Conservation (phyloP, 1,140 invertebrate genomes). For the Thaumetopoea pityocampa region DNA sequence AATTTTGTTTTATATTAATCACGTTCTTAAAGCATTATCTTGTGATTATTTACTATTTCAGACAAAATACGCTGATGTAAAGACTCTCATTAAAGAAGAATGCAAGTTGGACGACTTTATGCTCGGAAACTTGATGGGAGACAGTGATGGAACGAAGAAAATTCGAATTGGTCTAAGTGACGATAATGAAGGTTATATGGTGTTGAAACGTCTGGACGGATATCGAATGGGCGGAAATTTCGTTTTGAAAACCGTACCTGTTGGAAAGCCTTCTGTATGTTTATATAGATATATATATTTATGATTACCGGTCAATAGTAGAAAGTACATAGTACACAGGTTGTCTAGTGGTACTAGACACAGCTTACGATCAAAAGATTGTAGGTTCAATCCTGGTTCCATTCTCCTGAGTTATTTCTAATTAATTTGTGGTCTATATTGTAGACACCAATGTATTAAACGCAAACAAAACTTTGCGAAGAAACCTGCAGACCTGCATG, state of each 20-base stretch:
- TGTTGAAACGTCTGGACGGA: conserved; percentile 54
- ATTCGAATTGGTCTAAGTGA: conserved; percentile 49
- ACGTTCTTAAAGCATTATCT: background rate
- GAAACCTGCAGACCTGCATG: too few relatives aligned
- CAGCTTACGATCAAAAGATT: too few relatives aligned
- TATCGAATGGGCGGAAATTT: conserved; percentile 32
- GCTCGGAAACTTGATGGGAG: conserved; percentile 43
- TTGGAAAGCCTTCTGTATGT: conserved; percentile 50
- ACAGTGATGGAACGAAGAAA: conserved; percentile 42
- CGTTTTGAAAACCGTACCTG: conserved; percentile 37
- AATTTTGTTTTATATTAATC: background rate
- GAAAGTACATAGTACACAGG: too few relatives aligned
- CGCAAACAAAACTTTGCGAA: too few relatives aligned
- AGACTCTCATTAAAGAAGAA: conserved; percentile 44
- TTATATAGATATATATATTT: too few relatives aligned
- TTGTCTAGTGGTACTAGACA: too few relatives aligned
- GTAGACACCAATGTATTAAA: too few relatives aligned
- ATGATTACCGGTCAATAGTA: too few relatives aligned
- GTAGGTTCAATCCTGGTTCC: too few relatives aligned
- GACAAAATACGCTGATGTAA: conserved; percentile 53
- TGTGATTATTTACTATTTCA: conserved; percentile 19
- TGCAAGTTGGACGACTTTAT: conserved; percentile 58
- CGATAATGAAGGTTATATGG: conserved; percentile 38
- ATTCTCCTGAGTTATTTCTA: too few relatives aligned
- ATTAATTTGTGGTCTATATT: too few relatives aligned